Conservation (phyloP, 30 jellyfish, hydroid and myxozoan species). For the Aurelia coerulea region DNA sequence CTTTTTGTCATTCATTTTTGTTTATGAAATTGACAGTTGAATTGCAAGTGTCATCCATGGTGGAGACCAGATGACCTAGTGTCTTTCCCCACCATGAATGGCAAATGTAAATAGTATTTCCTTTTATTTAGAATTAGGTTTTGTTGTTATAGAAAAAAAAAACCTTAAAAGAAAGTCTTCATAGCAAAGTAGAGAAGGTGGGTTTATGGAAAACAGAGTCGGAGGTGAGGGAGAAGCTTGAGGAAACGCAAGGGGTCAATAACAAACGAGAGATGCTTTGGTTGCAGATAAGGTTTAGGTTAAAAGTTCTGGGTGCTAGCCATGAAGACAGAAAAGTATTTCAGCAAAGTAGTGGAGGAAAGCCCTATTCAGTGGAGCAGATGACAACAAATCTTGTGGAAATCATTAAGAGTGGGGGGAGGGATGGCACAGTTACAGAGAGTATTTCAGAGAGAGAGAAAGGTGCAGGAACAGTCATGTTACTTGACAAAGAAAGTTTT, state of each 20-base stretch:
- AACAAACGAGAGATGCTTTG: not conserved
- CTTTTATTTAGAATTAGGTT: no score
- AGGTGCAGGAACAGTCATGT: not conserved
- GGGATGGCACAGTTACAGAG: not conserved
- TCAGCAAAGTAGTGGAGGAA: not conserved
- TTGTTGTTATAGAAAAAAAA: no score
- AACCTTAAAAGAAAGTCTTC: not conserved
- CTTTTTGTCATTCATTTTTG: no score
- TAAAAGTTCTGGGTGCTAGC: not conserved
- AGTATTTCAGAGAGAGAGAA: not conserved
- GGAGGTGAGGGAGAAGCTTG: no score
- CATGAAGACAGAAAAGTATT: not conserved
- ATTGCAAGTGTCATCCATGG: no score
- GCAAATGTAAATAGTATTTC: no score
- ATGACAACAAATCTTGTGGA: not conserved
- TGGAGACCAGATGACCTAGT: no score
- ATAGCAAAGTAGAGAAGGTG: not conserved
- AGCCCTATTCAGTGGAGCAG: not conserved
- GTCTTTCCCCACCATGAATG: no score
- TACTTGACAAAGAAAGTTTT: not conserved
- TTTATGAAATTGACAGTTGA: no score
- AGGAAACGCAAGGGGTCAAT: not conserved
- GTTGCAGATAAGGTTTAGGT: not conserved
- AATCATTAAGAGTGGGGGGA: not conserved
- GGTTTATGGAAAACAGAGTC: not conserved